Base-by-base conservation (phyloP, 2,888 invertebrate genomes). In the Coenonympha glycerion region DNA sequence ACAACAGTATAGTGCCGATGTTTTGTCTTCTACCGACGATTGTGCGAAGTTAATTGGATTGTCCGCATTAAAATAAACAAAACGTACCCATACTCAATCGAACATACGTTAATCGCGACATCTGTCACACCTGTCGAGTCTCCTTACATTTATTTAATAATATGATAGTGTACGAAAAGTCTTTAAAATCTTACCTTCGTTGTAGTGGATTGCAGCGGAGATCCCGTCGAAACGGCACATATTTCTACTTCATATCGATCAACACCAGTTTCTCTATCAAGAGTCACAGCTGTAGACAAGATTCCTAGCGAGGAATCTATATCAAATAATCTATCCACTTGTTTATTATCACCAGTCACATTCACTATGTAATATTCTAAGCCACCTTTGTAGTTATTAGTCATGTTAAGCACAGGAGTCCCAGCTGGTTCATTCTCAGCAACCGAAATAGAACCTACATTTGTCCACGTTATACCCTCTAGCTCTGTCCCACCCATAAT, bases 331-430 rank as follows among this genome's bases (percentile, higher is more conserved):
- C 95, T 91, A 85, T 96, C 95, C 71, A 95, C 94, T 86, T 94
- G 93, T 62, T 88, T 89, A 56, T 92, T 92, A 60, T 83, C 88
- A 73, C 90, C 91, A 66, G 93, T 93, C 78, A 94, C 93, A 86
- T 93, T 94, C 66, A 95, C 95, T 77, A 97, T 93, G 84, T 95
- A 97, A 87, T 95, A 97, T 79, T 96, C 95, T 75, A 97, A 90
- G 47, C 90, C 90, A 48, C 82, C 87, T 65, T 89, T 88, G 61
- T 90, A 89, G 60, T 91, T 90, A 65, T 95, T 95, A 59, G 89
- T 90, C 64, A 97, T 92, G 63, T 93, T 93, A 64, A 96, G 78
- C 61, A 98, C 93, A 66, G 93, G 93, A 9, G 94, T 95, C 47
- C 96, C 97, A 45, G 92, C 90, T 1, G 94, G 92, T 76, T 96